Base-by-base conservation (phyloP, 1,140 invertebrate genomes). In the Arctopsyche grandis region DNA sequence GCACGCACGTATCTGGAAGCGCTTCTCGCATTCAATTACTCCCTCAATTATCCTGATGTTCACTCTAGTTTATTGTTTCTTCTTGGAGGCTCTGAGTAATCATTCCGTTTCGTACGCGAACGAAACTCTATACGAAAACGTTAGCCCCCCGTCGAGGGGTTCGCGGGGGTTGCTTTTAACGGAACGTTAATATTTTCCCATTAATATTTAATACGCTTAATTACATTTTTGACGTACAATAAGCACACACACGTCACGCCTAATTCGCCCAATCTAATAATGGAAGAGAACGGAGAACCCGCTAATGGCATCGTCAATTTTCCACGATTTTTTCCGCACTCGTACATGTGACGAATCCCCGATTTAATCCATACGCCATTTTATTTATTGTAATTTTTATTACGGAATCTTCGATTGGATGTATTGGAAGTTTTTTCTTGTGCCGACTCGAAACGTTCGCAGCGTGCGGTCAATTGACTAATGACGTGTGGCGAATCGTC, bases 1-100 rank as follows among this genome's bases (percentile, higher is more conserved):
- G 24, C 77, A 71, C 60, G 46, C 58, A 78, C 70, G 29, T 38
- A 60, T 69, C 19, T 66, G 44, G 38, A 46, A 21, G 52, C 52
- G 43, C 24, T 44, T 78, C 76, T 81, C 80, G 66, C 80, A 79
- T 81, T 81, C 80, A 81, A 81, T 79, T 81, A 79, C 78, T 81
- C 75, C 78, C 75, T 79, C 80, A 81, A 81, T 81, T 81, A 81
- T 81, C 80, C 76, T 66, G 78, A 81, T 81, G 80, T 79, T 81
- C 80, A 81, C 80, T 81, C 78, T 78, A 82, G 81, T 82, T 82
- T 82, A 82, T 82, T 82, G 81, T 82, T 82, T 82, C 80, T 82
- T 82, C 80, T 81, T 46, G 22, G 58, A 22, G 60, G 38, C 38
- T 52, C 24, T 74, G 56, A 79, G 81, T 80, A 82, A 82, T 82